phyloP scores from a whole-genome alignment of 1,140 invertebrate species.

The Drosophila leontia region DNA sequence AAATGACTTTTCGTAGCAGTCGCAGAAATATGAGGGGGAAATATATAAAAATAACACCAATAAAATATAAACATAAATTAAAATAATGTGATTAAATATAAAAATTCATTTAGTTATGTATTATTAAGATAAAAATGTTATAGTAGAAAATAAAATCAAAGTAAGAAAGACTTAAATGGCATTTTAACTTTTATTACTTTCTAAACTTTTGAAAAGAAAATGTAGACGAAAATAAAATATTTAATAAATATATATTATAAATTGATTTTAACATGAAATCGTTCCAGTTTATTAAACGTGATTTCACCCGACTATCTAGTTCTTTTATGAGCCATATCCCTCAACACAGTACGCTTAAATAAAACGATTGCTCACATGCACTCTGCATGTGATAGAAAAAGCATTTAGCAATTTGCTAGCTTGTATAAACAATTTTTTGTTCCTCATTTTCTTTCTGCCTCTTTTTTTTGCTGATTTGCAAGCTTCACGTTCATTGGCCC shows the following conservation, averaged over 20 bases:
- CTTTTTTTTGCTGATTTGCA: conserved; percentile 69
- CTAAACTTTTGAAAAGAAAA: background rate
- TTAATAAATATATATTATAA: background rate
- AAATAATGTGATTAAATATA: background rate
- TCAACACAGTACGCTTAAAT: conserved; percentile 1
- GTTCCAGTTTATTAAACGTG: conserved; percentile 16
- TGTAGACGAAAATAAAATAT: background rate
- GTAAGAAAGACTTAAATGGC: too few species aligned
- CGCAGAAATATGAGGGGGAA: background rate
- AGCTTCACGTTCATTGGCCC: conserved; percentile 75
- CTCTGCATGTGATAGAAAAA: conserved; percentile 65
- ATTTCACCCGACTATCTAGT: background rate
- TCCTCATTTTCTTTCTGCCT: conserved; percentile 29
- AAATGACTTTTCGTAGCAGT: background rate
- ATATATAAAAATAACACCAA: background rate
- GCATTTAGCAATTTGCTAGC: conserved; percentile 60
- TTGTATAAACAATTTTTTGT: conserved; percentile 67
- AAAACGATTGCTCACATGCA: conserved; percentile 51
- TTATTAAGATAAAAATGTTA: background rate
- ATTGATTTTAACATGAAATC: background rate
- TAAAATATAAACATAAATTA: background rate
- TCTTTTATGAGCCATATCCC: conserved; percentile 14
- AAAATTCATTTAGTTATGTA: background rate
- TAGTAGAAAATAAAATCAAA: background rate
- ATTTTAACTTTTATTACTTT: background rate